These are phyloP conservation scores for Rhadina sibilatrix DNA, from an alignment of 2,113 vertebrate genomes.

Conservation along the genomic window DNA sequence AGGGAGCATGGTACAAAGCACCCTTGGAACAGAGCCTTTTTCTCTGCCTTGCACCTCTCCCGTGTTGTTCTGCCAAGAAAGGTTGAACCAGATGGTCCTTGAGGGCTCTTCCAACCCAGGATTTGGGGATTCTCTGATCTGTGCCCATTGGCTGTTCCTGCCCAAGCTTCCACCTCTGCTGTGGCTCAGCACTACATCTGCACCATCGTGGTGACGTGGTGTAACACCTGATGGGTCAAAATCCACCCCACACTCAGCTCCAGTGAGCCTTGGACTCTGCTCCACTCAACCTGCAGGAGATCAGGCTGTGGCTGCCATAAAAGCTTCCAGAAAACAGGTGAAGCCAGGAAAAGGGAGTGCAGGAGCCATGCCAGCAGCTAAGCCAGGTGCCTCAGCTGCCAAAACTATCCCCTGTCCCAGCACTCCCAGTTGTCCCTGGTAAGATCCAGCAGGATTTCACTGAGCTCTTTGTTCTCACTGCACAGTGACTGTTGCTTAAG, in stretches of 20 bases:
- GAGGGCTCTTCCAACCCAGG: fast-evolving
- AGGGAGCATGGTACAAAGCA: not conserved
- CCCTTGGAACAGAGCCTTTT: not conserved
- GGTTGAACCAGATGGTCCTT: not conserved
- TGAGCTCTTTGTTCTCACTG: not conserved
- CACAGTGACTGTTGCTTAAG: not conserved
- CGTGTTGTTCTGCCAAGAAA: not conserved
- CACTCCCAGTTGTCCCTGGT: not conserved
- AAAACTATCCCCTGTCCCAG: not conserved
- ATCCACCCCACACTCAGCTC: not conserved
- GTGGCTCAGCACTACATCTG: fast-evolving
- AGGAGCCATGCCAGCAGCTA: not conserved
- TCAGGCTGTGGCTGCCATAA: not conserved
- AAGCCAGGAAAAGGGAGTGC: fast-evolving
- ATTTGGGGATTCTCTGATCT: not conserved
- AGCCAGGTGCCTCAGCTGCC: not conserved
- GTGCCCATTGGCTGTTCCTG: not conserved
- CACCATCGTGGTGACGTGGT: fast-evolving
- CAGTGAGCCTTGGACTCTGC: fast-evolving
- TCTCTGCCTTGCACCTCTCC: not conserved
- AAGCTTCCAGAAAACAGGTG: not conserved
- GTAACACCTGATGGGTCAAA: not conserved
- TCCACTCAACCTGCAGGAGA: fast-evolving
- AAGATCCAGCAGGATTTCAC: not conserved
- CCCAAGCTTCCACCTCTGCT: not conserved